Evolutionary conservation across 2,888 invertebrate species (phyloP).

Genomic region (Drosophila differens): DNA sequence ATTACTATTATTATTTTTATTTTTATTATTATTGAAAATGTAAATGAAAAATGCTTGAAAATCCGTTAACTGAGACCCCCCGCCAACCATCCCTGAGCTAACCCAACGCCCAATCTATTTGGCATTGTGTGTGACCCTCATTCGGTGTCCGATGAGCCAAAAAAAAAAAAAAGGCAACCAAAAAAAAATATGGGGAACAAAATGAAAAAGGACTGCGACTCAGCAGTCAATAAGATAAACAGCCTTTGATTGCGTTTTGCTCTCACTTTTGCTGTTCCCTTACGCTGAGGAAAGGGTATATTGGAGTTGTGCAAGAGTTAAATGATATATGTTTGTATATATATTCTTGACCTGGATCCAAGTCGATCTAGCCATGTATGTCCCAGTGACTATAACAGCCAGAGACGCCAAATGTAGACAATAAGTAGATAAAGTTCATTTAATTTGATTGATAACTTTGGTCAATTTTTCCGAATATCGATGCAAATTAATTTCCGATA

Average conservation of each 20-base stretch:
- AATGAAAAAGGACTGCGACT: slow-evolving; percentile 27
- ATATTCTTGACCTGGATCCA: not conserved
- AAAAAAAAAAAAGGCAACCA: slow-evolving; percentile 12
- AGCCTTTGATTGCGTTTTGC: slow-evolving; percentile 68
- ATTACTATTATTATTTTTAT: slow-evolving; percentile 32
- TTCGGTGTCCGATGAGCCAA: slow-evolving; percentile 48
- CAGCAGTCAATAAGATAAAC: slow-evolving; percentile 72
- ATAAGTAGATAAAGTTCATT: not conserved
- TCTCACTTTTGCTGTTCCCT: not conserved
- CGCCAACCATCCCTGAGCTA: not conserved
- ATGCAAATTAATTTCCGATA: not conserved
- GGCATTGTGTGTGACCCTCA: slow-evolving; percentile 50
- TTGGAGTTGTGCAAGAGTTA: not conserved
- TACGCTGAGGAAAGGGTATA: not conserved
- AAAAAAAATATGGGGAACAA: slow-evolving; percentile 7
- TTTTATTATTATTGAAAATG: slow-evolving; percentile 62
- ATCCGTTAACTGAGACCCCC: not conserved
- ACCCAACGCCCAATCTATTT: slow-evolving; percentile 23
- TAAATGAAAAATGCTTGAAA: slow-evolving; percentile 66
- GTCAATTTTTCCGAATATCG: not conserved
- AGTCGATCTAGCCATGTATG: not conserved
- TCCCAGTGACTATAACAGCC: too few species aligned
- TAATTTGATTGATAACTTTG: too few species aligned
- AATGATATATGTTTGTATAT: not conserved
- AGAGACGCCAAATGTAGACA: not conserved